Evolutionary conservation across 2,113 vertebrate genomes (phyloP), one percentile per base, ranked within the genome.

Genomic region (Pitta sordida): DNA sequence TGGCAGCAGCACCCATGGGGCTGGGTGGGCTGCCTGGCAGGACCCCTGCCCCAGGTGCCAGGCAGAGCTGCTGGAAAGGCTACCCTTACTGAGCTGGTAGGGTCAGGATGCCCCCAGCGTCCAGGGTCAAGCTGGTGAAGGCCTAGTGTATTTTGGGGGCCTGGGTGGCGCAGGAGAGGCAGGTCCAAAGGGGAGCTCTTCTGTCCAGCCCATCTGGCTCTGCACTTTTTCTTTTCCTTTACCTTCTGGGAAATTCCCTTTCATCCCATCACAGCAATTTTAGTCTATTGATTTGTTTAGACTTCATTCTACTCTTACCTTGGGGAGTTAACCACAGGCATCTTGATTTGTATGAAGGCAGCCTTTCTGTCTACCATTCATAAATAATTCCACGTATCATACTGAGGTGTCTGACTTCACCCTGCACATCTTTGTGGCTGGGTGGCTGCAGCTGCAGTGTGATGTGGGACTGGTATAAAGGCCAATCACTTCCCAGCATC

Each of bases 391-490:
- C 30, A 12, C 21, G 7, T 30, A 78, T 44, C 60, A 21, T n/a
- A 23, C 74, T 58, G 46, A 75, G 78, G 39, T 67, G 65, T 30
- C 36, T 82, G 37, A 30, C 12, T 39, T 51, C 70, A 74, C 8
- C 46, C 39, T 0, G 0, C 26, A 27, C 1, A 0, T 32, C 62
- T 62, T 36, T 7, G 9, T 1, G 3, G 52, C 20, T 2, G 2
- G 22, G 19, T 49, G 68, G 41, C 41, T 81, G 53, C 49, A 60
- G 67, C 34, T 63, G 53, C 37, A 62, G 15, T 10, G 34, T 48
- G 62, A 52, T 34, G 29, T 48, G 43, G 39, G 55, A 44, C 34
- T 22, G 34, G 19, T 24, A 20, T 15, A 79, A 83, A 32, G n/a
- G 34, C 4, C 13, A 52, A 59, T 44, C 23, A 6, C 51, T 59